Percentiles rank a stretch among this genome's conserved stretches.
Evolutionary conservation across 2,888 invertebrate genomes (phyloP).

Genomic region (Catocala nupta): DNA sequence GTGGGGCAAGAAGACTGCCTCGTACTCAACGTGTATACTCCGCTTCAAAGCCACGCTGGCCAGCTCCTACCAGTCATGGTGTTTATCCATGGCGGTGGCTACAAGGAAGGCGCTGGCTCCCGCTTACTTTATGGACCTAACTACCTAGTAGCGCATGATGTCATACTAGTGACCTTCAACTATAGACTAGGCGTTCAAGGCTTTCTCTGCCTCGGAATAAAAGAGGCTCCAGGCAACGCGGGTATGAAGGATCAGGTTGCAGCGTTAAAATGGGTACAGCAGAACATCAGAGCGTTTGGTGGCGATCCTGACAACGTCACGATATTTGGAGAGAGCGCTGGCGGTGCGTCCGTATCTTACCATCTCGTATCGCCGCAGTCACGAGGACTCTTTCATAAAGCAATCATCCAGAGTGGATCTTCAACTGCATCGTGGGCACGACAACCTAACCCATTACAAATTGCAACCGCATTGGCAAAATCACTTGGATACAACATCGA

Average conservation of each 20-base stretch:
- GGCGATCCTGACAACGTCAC: slow-evolving; percentile 61
- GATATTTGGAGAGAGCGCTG: slow-evolving; percentile 62
- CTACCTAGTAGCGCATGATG: slow-evolving; percentile 41
- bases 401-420: slow-evolving; percentile 60
- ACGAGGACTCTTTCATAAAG: slow-evolving; percentile 57
- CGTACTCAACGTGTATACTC: slow-evolving; percentile 49
- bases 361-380: slow-evolving; percentile 55
- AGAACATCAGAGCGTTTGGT: slow-evolving; percentile 58
- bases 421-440: slow-evolving; percentile 53
- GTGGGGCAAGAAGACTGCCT: slow-evolving; percentile 52
- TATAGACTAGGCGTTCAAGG: slow-evolving; percentile 58
- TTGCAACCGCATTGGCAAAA: slow-evolving; percentile 48
- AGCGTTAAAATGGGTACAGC: slow-evolving; percentile 57
- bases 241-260: slow-evolving; percentile 61
- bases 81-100: slow-evolving; percentile 57
- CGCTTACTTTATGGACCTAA: slow-evolving; percentile 40
- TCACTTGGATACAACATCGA: slow-evolving; percentile 11
- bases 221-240: slow-evolving; percentile 61
- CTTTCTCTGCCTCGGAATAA: slow-evolving; percentile 56
- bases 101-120: slow-evolving; percentile 42
- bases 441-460: slow-evolving; percentile 36
- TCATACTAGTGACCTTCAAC: slow-evolving; percentile 54
- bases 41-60: slow-evolving; percentile 16
- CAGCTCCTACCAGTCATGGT: slow-evolving; percentile 51
- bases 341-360: slow-evolving; percentile 53